Conservation (phyloP, 2,797 vertebrate genomes). For the Myotis findleyi region DNA sequence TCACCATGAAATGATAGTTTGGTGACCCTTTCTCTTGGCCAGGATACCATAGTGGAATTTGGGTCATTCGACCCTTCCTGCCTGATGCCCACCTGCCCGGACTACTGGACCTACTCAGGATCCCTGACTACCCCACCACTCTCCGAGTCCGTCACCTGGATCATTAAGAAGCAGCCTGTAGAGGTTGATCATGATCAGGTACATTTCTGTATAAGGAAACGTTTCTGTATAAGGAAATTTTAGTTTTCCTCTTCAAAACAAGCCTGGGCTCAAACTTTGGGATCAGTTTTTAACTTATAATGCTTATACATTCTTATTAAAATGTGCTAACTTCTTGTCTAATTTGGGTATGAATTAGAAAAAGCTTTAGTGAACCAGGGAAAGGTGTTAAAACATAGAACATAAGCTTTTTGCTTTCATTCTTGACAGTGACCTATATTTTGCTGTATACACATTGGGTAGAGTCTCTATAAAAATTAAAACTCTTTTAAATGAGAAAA, state of each 20-base stretch:
- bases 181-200: constrained; percentile 98
- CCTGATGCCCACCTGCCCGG: constrained; percentile 92
- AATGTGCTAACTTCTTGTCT: not conserved
- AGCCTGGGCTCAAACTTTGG: not conserved
- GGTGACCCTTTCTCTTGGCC: not conserved
- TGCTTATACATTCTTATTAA: not conserved
- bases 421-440: not conserved
- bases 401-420: constrained; percentile 33
- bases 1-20: not conserved
- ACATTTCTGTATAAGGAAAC: constrained; percentile 40
- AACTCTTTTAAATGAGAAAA: not conserved
- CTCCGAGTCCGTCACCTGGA: constrained; percentile 96
- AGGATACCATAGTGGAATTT: constrained; percentile 92
- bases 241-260: not conserved
- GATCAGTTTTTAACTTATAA: not conserved
- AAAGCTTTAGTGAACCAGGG: constrained; percentile 38
- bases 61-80: constrained; percentile 93
- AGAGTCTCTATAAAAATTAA: not conserved
- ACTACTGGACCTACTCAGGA: constrained; percentile 97
- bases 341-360: constrained; percentile 33
- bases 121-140: constrained; percentile 96
- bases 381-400: constrained; percentile 44
- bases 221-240: not conserved
- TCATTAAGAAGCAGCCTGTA: constrained; percentile 96
- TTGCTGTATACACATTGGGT: not conserved